phyloP scores from a whole-genome alignment of 2,113 vertebrate genomes.

The Silurus meridionalis region DNA sequence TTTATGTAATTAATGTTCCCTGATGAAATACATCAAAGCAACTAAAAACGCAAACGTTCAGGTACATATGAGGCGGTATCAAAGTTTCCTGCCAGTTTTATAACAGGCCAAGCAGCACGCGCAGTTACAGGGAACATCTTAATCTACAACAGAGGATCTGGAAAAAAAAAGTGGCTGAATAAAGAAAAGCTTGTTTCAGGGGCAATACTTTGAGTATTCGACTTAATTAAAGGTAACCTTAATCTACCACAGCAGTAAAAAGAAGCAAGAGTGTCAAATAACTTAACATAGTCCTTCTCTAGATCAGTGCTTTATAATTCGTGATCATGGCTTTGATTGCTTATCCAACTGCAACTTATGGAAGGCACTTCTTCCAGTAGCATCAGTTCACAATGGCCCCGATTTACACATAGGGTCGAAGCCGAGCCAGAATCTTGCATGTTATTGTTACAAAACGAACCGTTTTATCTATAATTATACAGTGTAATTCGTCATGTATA shows the following conservation, averaged over 20 bases:
- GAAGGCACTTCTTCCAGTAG: neutral
- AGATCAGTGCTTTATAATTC: neutral
- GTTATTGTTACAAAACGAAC: neutral
- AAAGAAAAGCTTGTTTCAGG: neutral
- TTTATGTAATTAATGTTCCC: too few species aligned
- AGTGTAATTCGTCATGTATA: neutral
- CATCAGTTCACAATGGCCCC: too few species aligned
- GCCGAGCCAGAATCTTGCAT: neutral
- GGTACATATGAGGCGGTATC: too few species aligned
- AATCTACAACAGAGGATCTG: neutral
- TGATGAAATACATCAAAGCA: too few species aligned
- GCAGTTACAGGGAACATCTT: too few species aligned
- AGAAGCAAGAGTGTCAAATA: neutral
- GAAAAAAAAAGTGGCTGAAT: neutral
- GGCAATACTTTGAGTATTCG: neutral
- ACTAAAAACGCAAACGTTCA: too few species aligned
- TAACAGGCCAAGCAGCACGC: too few species aligned
- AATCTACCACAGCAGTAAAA: too few species aligned
- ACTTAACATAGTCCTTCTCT: neutral
- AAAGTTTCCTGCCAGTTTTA: too few species aligned
- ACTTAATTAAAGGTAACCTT: neutral
- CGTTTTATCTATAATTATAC: neutral
- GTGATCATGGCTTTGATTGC: conserved; percentile 21
- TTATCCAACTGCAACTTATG: neutral
- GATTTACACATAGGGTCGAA: neutral